Conservation (phyloP, 2,888 invertebrate species). For the Tachystola acroxantha region DNA sequence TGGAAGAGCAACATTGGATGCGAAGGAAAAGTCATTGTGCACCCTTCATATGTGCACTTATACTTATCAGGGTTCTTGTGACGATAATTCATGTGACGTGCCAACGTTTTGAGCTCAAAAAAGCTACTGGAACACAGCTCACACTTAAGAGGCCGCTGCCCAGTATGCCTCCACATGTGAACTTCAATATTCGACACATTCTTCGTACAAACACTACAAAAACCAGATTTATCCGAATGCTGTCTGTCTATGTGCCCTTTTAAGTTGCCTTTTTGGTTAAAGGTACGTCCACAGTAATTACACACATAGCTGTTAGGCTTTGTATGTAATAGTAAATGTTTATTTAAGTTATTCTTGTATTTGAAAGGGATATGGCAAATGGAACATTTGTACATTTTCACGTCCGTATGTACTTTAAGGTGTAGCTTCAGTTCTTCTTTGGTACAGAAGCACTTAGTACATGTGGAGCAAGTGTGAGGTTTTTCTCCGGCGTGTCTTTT, state of each 20-base stretch:
- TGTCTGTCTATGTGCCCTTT: conserved; percentile 69
- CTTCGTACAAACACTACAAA: conserved; percentile 68
- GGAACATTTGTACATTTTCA: conserved; percentile 47
- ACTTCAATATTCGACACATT: conserved; percentile 71
- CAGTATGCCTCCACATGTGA: conserved; percentile 76
- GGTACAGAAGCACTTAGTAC: conserved; percentile 51
- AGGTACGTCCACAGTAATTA: conserved; percentile 57
- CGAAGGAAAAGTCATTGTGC: conserved; percentile 48
- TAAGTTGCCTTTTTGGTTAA: conserved; percentile 66
- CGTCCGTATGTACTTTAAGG: conserved; percentile 41
- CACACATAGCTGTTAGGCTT: conserved; percentile 51
- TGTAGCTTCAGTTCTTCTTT: conserved; percentile 54
- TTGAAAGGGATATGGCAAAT: conserved; percentile 67
- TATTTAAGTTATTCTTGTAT: conserved; percentile 66
- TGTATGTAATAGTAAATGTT: conserved; percentile 60
- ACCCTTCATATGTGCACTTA: conserved; percentile 48
- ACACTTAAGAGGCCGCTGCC: conserved; percentile 62
- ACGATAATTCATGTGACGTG: conserved; percentile 55
- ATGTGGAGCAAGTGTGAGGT: conserved; percentile 41
- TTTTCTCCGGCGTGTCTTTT: conserved; percentile 46
- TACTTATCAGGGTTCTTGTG: conserved; percentile 52
- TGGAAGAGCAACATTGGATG: conserved; percentile 58
- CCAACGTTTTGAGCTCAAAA: conserved; percentile 44
- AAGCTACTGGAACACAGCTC: conserved; percentile 54
- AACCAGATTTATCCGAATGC: conserved; percentile 75